Percentiles rank a stretch among this genome's conserved stretches.
These are phyloP conservation scores for Lepidonotus clava DNA, from an alignment of 2,888 invertebrate genomes.

Conservation along the genomic window DNA sequence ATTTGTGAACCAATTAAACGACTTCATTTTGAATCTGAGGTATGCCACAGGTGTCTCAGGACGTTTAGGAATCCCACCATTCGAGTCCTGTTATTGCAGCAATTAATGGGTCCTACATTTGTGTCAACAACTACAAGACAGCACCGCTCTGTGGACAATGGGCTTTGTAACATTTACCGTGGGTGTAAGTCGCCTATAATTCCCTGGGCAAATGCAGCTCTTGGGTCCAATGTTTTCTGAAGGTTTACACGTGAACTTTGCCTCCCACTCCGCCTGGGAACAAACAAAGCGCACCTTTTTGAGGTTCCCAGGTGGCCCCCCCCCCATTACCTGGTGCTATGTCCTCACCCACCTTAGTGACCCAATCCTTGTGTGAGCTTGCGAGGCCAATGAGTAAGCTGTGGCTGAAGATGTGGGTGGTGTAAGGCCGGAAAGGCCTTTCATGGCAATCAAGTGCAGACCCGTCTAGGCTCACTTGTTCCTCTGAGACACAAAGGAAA, in stretches of 20 bases:
- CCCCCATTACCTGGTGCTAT: not conserved
- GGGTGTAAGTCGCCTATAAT: conserved; percentile 2
- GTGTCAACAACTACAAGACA: too few species aligned
- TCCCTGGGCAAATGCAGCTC: not conserved
- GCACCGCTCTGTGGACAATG: too few species aligned
- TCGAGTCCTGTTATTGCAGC: too few species aligned
- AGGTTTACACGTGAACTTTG: not conserved
- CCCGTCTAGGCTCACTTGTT: not conserved
- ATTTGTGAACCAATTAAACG: too few species aligned
- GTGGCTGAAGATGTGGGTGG: not conserved
- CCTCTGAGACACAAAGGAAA: not conserved
- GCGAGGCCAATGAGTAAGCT: not conserved
- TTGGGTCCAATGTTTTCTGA: not conserved
- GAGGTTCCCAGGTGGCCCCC: not conserved
- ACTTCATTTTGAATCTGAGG: too few species aligned
- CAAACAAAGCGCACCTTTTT: conserved; percentile 11
- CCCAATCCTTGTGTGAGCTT: not conserved
- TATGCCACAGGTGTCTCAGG: too few species aligned
- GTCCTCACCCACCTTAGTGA: not conserved
- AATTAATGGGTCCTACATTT: too few species aligned
- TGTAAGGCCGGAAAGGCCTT: not conserved
- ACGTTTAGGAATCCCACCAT: too few species aligned
- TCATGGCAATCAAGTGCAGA: conserved; percentile 19
- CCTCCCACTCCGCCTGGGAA: conserved; percentile 4
- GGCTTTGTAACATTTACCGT: not conserved